Percentiles rank a stretch among this genome's conserved stretches.
These are phyloP conservation scores for Drosophila robusta DNA, from an alignment of 2,888 invertebrate species.

Conservation along the genomic window DNA sequence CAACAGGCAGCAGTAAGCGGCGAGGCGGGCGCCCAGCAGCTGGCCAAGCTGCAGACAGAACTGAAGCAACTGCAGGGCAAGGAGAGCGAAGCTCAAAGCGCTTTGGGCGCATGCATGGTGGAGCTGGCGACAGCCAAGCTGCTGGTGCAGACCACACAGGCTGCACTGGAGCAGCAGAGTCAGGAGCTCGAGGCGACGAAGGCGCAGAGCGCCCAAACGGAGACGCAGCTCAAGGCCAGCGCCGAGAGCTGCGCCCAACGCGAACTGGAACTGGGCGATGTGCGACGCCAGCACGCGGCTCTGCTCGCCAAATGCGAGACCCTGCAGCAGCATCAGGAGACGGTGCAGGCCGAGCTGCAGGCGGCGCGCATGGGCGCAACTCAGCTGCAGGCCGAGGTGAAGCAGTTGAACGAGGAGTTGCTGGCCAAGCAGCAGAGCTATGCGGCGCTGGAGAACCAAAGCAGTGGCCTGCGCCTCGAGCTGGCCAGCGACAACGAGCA, in stretches of 20 bases:
- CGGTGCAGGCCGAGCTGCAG: constrained; percentile 84
- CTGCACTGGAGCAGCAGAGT: constrained; percentile 49
- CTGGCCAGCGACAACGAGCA: constrained; percentile 71
- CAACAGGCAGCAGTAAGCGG: constrained; percentile 41
- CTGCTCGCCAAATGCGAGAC: constrained; percentile 59
- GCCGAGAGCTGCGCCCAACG: constrained; percentile 53
- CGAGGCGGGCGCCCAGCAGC: constrained; percentile 39
- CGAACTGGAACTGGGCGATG: constrained; percentile 79
- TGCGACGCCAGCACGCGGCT: constrained; percentile 65
- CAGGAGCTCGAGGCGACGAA: constrained; percentile 49
- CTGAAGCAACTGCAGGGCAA: constrained; percentile 33
- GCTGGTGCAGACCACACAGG: constrained; percentile 51
- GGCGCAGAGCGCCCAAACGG: constrained; percentile 40
- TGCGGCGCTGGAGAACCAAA: constrained; percentile 46
- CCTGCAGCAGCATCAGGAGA: constrained; percentile 54
- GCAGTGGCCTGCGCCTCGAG: constrained; percentile 58
- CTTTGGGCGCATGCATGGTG: neutral
- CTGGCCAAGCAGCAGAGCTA: constrained; percentile 63
- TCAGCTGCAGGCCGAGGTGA: constrained; percentile 56
- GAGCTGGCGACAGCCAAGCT: constrained; percentile 41
- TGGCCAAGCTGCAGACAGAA: constrained; percentile 49
- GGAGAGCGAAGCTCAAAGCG: constrained; percentile 17
- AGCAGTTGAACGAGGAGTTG: constrained; percentile 81
- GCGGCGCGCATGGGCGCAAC: constrained; percentile 61
- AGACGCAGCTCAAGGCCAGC: constrained; percentile 54